phyloP scores from a whole-genome alignment of 35 echinoderm and acorn worm genomes.

The Ophioderma brevispina region DNA sequence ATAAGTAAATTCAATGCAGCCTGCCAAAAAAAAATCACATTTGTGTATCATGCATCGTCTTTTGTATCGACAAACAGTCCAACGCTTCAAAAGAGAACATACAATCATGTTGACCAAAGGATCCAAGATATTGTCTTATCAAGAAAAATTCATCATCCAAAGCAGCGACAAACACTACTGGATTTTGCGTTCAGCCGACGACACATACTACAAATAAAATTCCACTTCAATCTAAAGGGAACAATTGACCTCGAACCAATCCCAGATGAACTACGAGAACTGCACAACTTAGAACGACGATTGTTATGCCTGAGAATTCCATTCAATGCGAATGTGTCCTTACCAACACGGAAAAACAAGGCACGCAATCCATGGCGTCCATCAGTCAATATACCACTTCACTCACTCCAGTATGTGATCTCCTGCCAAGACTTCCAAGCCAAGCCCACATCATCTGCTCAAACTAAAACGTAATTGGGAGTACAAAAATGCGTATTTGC shows the following conservation, averaged over 20 bases:
- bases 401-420: background rate
- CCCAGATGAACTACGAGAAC: background rate
- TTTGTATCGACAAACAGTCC: too few species aligned
- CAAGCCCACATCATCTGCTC: background rate
- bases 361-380: background rate
- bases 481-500: background rate
- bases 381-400: background rate
- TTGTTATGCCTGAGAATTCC: background rate
- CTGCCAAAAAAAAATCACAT: too few species aligned
- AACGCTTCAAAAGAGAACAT: too few species aligned
- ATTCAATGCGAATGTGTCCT: background rate
- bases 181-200: background rate
- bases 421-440: background rate
- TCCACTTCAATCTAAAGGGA: background rate
- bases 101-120: background rate
- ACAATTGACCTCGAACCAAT: background rate
- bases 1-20: too few species aligned
- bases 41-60: background rate
- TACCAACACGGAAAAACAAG: slow-evolving; percentile 8
- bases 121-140: background rate
- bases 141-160: background rate
- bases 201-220: background rate
- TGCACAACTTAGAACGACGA: background rate
- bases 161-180: background rate
- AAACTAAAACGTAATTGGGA: background rate